phyloP scores from a whole-genome alignment of 2,888 invertebrate species.

The Oscheius sp. region DNA sequence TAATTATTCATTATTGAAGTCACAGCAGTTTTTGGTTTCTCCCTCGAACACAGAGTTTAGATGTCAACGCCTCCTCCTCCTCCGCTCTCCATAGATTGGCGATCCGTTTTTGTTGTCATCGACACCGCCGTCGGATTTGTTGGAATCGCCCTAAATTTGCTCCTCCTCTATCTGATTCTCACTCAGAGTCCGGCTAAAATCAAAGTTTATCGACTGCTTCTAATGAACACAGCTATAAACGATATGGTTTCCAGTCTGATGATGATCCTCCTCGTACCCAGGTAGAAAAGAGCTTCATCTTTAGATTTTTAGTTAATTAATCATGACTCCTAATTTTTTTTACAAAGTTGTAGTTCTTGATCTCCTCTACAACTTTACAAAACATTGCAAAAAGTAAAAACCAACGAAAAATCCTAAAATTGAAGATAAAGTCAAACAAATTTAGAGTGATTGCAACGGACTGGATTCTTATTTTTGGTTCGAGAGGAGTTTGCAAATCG shows the following conservation, averaged over 20 bases:
- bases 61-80: neutral
- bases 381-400: neutral
- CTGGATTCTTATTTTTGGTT: neutral
- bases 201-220: neutral
- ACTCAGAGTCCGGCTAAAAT: slow-evolving; percentile 5
- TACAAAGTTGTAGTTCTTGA: no score
- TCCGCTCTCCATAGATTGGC: slow-evolving; percentile 2
- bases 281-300: neutral
- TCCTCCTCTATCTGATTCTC: slow-evolving; percentile 9
- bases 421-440: neutral
- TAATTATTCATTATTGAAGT: no score
- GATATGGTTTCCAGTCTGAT: slow-evolving; percentile 2
- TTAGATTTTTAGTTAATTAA: neutral
- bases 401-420: neutral
- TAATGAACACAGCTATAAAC: slow-evolving; percentile 7
- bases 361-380: no score
- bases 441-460: neutral
- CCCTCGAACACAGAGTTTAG: no score
- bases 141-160: neutral
- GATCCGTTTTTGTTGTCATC: neutral
- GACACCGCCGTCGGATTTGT: slow-evolving; percentile 7
- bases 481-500: neutral
- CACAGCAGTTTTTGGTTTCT: no score
- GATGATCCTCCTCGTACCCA: neutral
- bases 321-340: neutral